Evolutionary conservation across 2,888 invertebrate genomes (phyloP).

Genomic region (Aelia acuminata): DNA sequence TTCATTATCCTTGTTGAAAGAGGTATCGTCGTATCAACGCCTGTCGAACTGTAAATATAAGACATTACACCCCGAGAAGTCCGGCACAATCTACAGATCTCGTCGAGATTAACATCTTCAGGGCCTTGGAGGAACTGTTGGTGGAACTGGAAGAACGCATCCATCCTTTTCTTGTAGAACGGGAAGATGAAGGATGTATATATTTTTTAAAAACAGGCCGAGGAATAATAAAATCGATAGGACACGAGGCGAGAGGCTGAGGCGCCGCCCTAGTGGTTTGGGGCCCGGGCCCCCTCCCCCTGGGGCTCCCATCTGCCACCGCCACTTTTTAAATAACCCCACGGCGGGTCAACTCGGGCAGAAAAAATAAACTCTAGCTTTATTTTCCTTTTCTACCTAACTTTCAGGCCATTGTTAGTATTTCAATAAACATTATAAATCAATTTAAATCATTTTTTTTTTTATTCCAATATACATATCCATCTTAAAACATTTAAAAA

Average conservation of each 20-base stretch:
- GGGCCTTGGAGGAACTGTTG: conserved; percentile 29
- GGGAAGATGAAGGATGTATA: not conserved
- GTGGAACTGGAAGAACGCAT: conserved; percentile 22
- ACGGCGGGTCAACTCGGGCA: not conserved
- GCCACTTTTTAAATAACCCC: conserved; percentile 46
- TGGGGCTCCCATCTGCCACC: conserved; percentile 14
- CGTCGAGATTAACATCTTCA: conserved; percentile 64
- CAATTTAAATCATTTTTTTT: not conserved
- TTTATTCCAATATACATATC: too few species aligned
- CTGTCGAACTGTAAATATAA: conserved; percentile 76
- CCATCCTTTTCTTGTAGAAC: conserved; percentile 21
- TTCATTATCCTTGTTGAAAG: conserved; percentile 74
- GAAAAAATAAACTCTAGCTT: not conserved
- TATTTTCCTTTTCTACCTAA: too few species aligned
- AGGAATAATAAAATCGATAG: conserved; percentile 58
- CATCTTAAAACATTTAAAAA: too few species aligned
- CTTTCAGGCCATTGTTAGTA: not conserved
- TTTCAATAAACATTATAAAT: not conserved
- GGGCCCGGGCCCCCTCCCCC: conserved; percentile 46
- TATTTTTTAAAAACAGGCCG: conserved; percentile 1
- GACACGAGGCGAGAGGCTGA: conserved; percentile 45
- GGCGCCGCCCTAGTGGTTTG: conserved; percentile 61
- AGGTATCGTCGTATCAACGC: conserved; percentile 71
- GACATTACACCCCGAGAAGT: conserved; percentile 76
- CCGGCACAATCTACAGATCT: conserved; percentile 78